Base-by-base conservation (phyloP, 2,797 vertebrate species). In the Hydrolagus colliei region DNA sequence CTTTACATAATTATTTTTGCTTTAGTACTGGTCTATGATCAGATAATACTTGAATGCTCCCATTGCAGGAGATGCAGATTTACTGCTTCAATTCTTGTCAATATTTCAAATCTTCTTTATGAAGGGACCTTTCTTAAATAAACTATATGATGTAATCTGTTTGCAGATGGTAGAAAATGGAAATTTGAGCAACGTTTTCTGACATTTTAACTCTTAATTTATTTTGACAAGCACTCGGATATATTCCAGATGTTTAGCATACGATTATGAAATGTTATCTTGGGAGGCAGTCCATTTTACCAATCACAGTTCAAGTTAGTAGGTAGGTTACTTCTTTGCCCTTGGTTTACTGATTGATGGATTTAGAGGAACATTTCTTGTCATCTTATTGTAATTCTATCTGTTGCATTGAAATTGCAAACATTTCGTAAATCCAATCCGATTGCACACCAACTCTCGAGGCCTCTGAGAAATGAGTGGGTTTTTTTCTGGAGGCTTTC, bases 121-220 rank as follows among this genome's bases (percentile, higher is more conserved):
- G 52, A 76, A 76, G 74, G 65, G 20, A 41, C 65, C 27, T 41
- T 52, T 41, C 79, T 41, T 10, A 35, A 82, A 71, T 4, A 65
- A 86, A 59, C 74, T 35, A 84, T 85, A 87, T 93, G 90, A 92
- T 73, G 86, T 89, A 89, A 90, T 90, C 87, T 90, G 85, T 92
- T 89, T 89, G 73, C 89, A 88, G 90, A 89, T 73, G 77, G 92
- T 86, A 86, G 72, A 89, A 91, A 89, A 86, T 89, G 75, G 87
- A 89, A 89, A 52, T 52, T 52, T 52, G 13, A 88, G 68, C 88
- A 86, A 90, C 93, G 91, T 90, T 91, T 86, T 89, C 89, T 89
- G 86, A 90, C 88, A 88, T 88, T 86, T 73, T 86, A 67, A 68
- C 90, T 78, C 85, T 90, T 90, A 73, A 88, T 91, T 91, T 91